Base-by-base conservation (phyloP, 2,113 vertebrate species). In the Corythaixoides concolor region DNA sequence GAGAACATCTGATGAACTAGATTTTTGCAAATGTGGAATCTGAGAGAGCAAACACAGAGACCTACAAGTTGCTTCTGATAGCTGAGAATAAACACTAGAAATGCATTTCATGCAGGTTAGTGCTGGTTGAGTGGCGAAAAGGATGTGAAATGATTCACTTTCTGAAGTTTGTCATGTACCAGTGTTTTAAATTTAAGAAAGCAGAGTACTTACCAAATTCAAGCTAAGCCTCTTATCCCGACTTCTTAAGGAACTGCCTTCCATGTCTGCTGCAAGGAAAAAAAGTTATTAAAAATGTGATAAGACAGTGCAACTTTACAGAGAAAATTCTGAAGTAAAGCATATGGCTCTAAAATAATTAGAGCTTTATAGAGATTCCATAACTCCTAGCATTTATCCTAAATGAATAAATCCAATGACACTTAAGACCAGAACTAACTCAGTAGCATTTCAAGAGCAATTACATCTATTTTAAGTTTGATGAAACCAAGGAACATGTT, bases 211-310 rank as follows among this genome's bases (percentile, higher is more conserved):
- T 98, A 99, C 99, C 99, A 99, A 97, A 98, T 99, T 99, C 93
- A 99, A 98, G 97, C 99, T 99, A 90, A 99, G 99, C 91, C 99
- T 98, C 95, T 99, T 99, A 97, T 99, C 99, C 95, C 98, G 97
- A 73, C 97, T 97, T 96, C 98, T 98, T 95, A 98, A 95, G 53
- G 97, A 97, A 59, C 95, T 98, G 90, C 96, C 97, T 76, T 99
- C 98, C 76, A 97, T 82, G 68, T 99, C 98, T 97, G 96, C 99
- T 99, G 94, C 78, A 98, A 98, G 68, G 39, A 19, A 60, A 93
- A 47, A 60, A 56, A 56, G 27, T 17, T 64, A 94, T 94, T 75
- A 92, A 96, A 93, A 90, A 88, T 49, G 41, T 60, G 66, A 62
- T 93, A 64, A 93, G 82, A n/a, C 50, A 79, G 28, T 52, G 45